Base-by-base conservation (phyloP, 2,113 vertebrate genomes). In the Anguilla rostrata region DNA sequence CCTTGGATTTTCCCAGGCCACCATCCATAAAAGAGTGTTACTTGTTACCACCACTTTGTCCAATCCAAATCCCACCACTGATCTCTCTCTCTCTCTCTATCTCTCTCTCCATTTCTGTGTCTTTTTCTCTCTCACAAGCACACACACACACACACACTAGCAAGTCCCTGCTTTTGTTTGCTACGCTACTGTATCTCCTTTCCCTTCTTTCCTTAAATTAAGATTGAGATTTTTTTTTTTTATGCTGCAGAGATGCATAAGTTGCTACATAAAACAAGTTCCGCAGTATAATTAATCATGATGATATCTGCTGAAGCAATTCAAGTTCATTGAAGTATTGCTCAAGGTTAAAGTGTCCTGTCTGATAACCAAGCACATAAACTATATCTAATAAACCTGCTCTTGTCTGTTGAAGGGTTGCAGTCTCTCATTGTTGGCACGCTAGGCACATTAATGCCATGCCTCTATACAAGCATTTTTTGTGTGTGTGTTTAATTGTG, bases 1-100 rank as follows among this genome's bases (percentile, higher is more conserved):
- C 53, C 66, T 84, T 43, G 81, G 86, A 83, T 85, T 89, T 89
- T 84, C 84, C 82, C 87, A 75, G 83, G 53, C 90, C 89, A 87
- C 56, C 82, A 63, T 84, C 82, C 20, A 88, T 75, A 80, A 88
- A 85, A 88, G 90, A 53, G 49, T 53, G 49, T 14, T 14, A 53
- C 7, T 87, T 88, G 88, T 0, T 39, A 82, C 81, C n/a, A 34
- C 71, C 4, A 60, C 60, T 20, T 66, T 14, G 7, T 11, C 49
- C 60, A 66, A 66, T 22, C 2, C 7, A 26, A 34, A 12, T 75
- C 8, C 71, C 9, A n/a, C 26, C 26, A n/a, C 26, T n/a, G 0
- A 26, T 26, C 3, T n/a, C 3, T 71, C n/a, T 29, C 26, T 75
- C 26, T 3, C 2, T 26, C 60, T 5, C 60, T 26, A 2, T 26